phyloP scores from a whole-genome alignment of 2,113 vertebrate genomes.

The Lasiurus cinereus region DNA sequence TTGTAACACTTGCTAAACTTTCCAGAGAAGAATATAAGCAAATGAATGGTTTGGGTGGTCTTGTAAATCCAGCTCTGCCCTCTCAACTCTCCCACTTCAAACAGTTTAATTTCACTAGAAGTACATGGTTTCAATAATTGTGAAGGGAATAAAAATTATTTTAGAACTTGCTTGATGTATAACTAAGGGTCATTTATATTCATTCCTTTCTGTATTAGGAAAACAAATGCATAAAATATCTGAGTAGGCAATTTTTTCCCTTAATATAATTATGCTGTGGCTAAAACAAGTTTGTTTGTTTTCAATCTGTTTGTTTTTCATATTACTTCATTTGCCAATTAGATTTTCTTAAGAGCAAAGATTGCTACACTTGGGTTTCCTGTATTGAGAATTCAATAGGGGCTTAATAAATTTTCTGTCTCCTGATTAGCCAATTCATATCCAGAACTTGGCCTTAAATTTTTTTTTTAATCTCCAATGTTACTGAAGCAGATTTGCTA shows the following conservation, averaged over 20 bases:
- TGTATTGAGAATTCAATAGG: constrained; percentile 51
- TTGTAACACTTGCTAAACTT: constrained; percentile 11
- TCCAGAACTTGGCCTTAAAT: constrained; percentile 47
- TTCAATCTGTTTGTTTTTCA: constrained; percentile 55
- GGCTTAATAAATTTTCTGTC: constrained; percentile 59
- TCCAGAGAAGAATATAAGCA: constrained; percentile 21
- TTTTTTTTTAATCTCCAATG: constrained; percentile 27
- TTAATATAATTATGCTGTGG: constrained; percentile 51
- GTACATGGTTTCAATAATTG: constrained; percentile 16
- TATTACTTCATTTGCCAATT: constrained; percentile 49
- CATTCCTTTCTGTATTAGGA: constrained; percentile 35
- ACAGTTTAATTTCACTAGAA: constrained; percentile 32
- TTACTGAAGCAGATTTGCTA: constrained; percentile 36
- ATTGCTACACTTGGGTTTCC: constrained; percentile 55
- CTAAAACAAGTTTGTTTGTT: not conserved
- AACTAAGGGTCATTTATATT: not conserved
- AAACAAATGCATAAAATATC: constrained; percentile 54
- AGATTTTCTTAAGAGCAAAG: constrained; percentile 59
- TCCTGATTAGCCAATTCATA: constrained; percentile 51
- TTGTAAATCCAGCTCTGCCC: not conserved
- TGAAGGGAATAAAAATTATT: constrained; percentile 55
- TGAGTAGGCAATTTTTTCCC: not conserved
- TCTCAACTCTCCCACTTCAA: constrained; percentile 30
- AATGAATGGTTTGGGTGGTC: constrained; percentile 46
- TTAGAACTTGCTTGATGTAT: constrained; percentile 41